Percentiles rank a stretch among this genome's conserved stretches.
Conservation (phyloP, 2,888 invertebrate species). For the Euplagia quadripunctaria region DNA sequence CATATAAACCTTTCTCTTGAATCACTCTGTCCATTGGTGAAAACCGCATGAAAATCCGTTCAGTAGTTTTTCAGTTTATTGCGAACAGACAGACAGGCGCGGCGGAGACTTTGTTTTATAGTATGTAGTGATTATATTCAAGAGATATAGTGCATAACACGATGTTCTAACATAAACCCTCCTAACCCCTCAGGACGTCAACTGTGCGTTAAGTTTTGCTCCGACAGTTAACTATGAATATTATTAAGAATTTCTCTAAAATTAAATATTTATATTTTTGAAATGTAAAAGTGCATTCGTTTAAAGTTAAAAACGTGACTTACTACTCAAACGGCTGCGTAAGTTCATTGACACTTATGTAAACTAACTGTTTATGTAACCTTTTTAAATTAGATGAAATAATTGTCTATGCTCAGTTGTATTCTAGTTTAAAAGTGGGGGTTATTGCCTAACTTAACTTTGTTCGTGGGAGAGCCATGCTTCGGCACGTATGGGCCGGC, state of each 20-base stretch:
- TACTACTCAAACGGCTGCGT: neutral
- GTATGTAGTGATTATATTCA: too few relatives aligned
- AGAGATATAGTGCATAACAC: neutral
- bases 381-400: neutral
- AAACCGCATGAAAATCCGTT: too few relatives aligned
- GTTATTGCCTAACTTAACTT: neutral
- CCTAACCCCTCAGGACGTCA: neutral
- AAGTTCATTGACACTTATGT: conserved; percentile 7
- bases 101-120: too few relatives aligned
- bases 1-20: too few relatives aligned
- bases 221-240: neutral
- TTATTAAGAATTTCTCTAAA: neutral
- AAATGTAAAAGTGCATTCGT: conserved; percentile 8
- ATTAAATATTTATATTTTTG: neutral
- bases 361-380: conserved; percentile 10
- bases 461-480: too few relatives aligned
- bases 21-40: too few relatives aligned
- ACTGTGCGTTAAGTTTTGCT: neutral
- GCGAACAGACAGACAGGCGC: too few relatives aligned
- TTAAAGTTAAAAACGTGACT: neutral
- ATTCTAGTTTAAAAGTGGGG: neutral
- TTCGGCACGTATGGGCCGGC: too few relatives aligned
- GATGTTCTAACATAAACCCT: neutral
- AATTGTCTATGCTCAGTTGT: neutral
- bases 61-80: too few relatives aligned